phyloP scores from a whole-genome alignment of 2,113 vertebrate species.

The Taxidea taxus region DNA sequence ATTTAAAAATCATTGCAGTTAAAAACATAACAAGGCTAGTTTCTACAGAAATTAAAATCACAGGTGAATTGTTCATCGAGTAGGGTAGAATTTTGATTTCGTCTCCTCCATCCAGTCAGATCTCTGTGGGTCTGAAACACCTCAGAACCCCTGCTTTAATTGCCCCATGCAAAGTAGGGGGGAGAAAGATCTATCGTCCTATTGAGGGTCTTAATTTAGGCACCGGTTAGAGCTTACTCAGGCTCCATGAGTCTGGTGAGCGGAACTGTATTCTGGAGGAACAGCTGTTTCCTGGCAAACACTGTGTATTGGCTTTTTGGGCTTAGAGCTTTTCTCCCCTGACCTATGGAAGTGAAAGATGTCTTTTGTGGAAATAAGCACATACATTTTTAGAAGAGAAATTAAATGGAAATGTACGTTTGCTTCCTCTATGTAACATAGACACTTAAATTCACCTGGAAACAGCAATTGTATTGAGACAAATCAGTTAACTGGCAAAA shows the following conservation, averaged over 20 bases:
- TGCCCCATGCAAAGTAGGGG: background rate
- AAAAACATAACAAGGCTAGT: background rate
- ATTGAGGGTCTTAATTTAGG: rapidly evolving
- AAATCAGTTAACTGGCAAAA: background rate
- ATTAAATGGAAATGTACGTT: background rate
- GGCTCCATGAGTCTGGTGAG: background rate
- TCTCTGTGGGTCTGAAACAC: background rate
- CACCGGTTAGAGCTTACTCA: background rate
- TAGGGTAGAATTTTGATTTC: background rate
- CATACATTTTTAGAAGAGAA: constrained; percentile 25
- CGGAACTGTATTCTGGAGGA: background rate
- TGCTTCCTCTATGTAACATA: background rate
- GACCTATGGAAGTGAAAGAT: background rate
- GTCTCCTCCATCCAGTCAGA: background rate
- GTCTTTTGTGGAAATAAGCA: constrained; percentile 17
- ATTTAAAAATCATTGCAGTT: background rate
- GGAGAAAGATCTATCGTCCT: background rate
- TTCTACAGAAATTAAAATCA: background rate
- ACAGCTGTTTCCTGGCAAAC: constrained; percentile 11
- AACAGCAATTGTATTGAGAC: background rate
- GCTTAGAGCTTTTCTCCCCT: background rate
- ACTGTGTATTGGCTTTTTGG: background rate
- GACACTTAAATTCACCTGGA: background rate
- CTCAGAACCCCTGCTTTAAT: background rate
- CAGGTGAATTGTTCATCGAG: background rate